Evolutionary conservation across 2,113 vertebrate genomes (phyloP).

Genomic region (Siphamia tubifer): DNA sequence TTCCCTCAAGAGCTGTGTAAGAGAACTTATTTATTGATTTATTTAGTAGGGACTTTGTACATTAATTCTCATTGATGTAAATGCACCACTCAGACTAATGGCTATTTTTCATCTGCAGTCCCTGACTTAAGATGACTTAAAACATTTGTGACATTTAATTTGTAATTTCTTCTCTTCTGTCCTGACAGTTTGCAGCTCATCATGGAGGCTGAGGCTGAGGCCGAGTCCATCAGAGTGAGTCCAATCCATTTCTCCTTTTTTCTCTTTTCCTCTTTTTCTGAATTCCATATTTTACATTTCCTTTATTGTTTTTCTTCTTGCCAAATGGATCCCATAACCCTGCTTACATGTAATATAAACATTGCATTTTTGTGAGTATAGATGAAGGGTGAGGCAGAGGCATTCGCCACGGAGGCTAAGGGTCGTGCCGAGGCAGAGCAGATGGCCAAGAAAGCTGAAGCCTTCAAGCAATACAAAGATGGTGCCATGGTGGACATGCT

Average conservation of each 20-base stretch:
- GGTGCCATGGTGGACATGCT: slow-evolving; percentile 94
- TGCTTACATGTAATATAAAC: too few relatives aligned
- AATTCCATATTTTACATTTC: background rate
- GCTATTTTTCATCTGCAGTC: too few relatives aligned
- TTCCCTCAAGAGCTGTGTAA: too few relatives aligned
- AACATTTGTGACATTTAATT: too few relatives aligned
- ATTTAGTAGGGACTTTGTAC: too few relatives aligned
- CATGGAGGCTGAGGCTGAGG: slow-evolving; percentile 91
- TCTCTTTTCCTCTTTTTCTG: background rate
- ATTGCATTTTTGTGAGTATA: slow-evolving; percentile 36
- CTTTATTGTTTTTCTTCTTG: background rate
- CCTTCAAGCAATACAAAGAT: slow-evolving; percentile 89
- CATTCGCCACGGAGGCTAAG: slow-evolving; percentile 86
- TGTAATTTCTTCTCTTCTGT: background rate
- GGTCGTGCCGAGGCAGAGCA: slow-evolving; percentile 90
- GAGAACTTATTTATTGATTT: too few relatives aligned
- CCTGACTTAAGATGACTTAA: too few relatives aligned
- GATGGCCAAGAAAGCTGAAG: slow-evolving; percentile 91
- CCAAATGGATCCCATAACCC: background rate
- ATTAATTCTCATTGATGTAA: too few relatives aligned
- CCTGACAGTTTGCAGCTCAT: slow-evolving; percentile 84
- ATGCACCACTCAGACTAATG: too few relatives aligned
- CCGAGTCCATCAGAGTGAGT: slow-evolving; percentile 87
- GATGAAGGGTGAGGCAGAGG: slow-evolving; percentile 90
- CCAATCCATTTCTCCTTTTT: background rate